A percentile compares a stretch with the other conserved stretches of the same genome.
Evolutionary conservation across 2,888 invertebrate genomes (phyloP).

Genomic region (Pegoplata infirma): DNA sequence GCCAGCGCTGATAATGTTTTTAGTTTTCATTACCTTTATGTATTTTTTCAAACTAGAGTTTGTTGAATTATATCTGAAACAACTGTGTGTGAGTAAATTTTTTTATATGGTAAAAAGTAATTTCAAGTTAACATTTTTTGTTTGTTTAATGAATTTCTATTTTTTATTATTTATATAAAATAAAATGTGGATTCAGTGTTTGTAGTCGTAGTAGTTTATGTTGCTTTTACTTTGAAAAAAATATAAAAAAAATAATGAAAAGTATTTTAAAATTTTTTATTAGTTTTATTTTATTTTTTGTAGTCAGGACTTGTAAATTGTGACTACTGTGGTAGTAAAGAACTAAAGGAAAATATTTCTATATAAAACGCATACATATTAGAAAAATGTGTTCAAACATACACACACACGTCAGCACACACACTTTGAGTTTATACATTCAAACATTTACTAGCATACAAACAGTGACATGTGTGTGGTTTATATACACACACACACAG

Average conservation of each 20-base stretch:
- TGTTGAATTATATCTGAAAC: neutral
- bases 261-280: neutral
- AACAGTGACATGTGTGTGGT: no score
- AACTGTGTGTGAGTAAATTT: neutral
- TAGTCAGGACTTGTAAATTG: neutral
- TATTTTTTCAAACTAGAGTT: neutral
- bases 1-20: neutral
- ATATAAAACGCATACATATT: neutral
- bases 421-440: neutral
- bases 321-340: neutral
- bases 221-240: neutral
- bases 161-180: neutral
- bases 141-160: neutral
- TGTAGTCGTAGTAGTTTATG: no score
- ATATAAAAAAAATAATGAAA: neutral
- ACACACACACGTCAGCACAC: neutral
- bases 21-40: neutral
- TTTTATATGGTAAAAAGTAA: neutral
- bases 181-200: neutral
- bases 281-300: neutral
- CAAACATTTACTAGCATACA: no score
- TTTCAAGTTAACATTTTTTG: neutral
- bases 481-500: neutral
- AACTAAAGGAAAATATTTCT: neutral
- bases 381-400: neutral